phyloP scores from a whole-genome alignment of 2,113 vertebrate species.

The Ailuropoda melanoleuca region DNA sequence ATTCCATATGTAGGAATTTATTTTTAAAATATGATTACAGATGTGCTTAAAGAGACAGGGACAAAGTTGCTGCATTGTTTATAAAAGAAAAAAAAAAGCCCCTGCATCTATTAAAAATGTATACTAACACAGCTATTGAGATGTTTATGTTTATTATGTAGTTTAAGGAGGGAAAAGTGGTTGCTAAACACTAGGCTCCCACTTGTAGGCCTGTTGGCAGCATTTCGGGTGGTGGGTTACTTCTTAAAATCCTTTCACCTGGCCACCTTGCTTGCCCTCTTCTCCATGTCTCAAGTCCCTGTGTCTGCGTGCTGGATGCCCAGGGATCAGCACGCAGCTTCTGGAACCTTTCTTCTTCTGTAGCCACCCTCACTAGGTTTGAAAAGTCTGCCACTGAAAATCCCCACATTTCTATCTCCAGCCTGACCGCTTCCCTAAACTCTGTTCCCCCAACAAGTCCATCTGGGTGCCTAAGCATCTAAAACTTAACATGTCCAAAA shows the following conservation, averaged over 20 bases:
- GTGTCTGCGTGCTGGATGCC: not conserved
- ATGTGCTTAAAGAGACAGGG: not conserved
- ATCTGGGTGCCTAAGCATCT: not conserved
- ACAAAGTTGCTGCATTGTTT: not conserved
- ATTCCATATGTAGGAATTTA: not conserved
- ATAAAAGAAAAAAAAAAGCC: not conserved
- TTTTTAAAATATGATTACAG: not conserved
- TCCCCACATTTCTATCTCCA: not conserved
- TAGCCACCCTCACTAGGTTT: not conserved
- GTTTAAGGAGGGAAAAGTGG: not conserved
- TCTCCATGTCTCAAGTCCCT: not conserved
- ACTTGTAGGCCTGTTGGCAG: not conserved
- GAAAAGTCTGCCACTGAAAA: not conserved
- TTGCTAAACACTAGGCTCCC: not conserved
- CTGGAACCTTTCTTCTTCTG: not conserved
- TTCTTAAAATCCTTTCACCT: not conserved
- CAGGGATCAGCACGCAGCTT: not conserved
- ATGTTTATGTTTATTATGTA: not conserved
- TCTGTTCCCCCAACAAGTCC: not conserved
- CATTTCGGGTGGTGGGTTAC: not conserved
- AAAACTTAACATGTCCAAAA: not conserved
- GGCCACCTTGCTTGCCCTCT: not conserved
- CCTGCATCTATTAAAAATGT: not conserved
- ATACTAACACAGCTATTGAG: not conserved
- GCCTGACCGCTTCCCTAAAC: not conserved